Conservation (phyloP, 2,888 invertebrate species). For the Macaria notata region DNA sequence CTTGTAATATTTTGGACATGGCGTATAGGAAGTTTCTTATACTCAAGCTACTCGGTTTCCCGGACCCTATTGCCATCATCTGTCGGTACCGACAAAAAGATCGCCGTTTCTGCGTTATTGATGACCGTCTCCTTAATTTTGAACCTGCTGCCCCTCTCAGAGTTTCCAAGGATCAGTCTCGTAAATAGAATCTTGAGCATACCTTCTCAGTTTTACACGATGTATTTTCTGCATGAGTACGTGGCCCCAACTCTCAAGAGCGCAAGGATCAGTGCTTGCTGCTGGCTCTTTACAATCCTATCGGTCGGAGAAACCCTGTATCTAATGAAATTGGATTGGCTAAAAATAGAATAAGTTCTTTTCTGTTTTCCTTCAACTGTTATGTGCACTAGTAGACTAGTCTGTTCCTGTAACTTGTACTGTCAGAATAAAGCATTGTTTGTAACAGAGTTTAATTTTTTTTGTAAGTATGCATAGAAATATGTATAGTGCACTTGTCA, state of each 20-base stretch:
- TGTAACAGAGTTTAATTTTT: no score
- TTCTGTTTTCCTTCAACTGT: no score
- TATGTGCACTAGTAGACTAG: no score
- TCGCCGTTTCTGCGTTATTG: conserved; percentile 1
- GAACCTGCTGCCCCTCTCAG: conserved; percentile 31
- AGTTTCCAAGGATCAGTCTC: conserved; percentile 47
- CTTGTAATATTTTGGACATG: no score
- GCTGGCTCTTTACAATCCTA: conserved; percentile 40
- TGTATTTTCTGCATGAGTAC: conserved; percentile 46
- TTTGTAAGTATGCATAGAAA: no score
- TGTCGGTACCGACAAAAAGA: no score
- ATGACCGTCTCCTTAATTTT: conserved; percentile 36
- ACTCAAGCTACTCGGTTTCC: no score
- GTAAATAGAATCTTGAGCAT: conserved; percentile 45
- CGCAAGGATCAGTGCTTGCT: conserved; percentile 33
- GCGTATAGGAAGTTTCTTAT: no score
- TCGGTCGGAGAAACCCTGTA: conserved; percentile 47
- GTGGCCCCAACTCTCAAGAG: conserved; percentile 25
- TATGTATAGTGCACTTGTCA: no score
- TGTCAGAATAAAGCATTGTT: no score
- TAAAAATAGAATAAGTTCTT: conserved; percentile 35
- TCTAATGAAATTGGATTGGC: conserved; percentile 47
- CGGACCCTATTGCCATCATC: no score
- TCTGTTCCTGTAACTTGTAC: no score
- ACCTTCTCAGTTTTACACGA: conserved; percentile 47